A percentile compares a stretch with the other conserved stretches of the same genome.
These are phyloP conservation scores for Allobates femoralis DNA, from an alignment of 2,797 vertebrate species.

Conservation along the genomic window DNA sequence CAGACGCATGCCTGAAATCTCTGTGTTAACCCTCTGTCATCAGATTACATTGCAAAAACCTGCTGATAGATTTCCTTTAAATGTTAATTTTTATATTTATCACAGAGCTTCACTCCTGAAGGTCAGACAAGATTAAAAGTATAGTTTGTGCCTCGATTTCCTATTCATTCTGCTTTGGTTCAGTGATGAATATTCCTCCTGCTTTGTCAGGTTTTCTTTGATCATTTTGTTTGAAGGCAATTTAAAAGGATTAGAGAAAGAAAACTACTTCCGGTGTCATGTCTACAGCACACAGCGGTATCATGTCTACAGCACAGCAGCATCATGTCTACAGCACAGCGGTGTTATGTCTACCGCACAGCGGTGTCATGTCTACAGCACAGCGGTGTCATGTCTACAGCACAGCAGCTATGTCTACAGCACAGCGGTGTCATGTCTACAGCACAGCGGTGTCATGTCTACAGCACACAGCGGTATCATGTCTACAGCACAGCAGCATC, in stretches of 20 bases:
- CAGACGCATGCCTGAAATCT: no score
- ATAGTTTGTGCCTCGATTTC: not conserved
- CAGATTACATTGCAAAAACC: no score
- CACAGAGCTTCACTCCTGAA: not conserved
- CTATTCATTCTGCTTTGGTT: not conserved
- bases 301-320: not conserved
- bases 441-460: not conserved
- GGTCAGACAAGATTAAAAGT: not conserved
- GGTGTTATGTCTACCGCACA: not conserved
- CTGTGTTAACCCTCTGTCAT: no score
- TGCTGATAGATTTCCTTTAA: no score
- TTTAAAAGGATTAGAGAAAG: slow-evolving; percentile 12
- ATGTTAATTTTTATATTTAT: not conserved
- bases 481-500: no score
- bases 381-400: not conserved
- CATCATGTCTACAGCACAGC: not conserved
- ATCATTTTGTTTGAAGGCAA: slow-evolving; percentile 4
- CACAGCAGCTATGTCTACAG: no score
- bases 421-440: not conserved
- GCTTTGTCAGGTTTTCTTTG: slow-evolving; percentile 2
- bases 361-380: not conserved
- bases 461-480: no score
- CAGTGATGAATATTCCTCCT: not conserved
- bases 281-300: not conserved
- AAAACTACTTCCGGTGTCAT: not conserved